phyloP scores from a whole-genome alignment of 1,140 invertebrate species.

The Drosophila pandora region DNA sequence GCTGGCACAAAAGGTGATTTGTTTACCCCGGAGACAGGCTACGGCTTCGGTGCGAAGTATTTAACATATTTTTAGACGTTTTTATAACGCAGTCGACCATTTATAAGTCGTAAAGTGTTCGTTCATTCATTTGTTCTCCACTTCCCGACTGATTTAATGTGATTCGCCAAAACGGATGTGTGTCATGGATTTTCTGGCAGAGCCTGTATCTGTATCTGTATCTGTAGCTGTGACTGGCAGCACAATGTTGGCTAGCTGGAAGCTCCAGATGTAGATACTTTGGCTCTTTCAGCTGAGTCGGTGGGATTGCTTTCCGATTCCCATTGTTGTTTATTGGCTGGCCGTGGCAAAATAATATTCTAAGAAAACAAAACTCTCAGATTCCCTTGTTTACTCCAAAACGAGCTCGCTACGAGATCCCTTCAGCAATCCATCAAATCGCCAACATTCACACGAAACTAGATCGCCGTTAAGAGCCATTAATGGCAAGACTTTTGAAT shows the following conservation, averaged over 20 bases:
- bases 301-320: constrained; percentile 26
- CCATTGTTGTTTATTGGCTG: constrained; percentile 41
- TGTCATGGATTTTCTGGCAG: constrained; percentile 34
- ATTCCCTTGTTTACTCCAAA: constrained; percentile 35
- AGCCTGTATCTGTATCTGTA: not conserved
- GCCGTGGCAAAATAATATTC: not conserved
- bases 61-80: constrained; percentile 67
- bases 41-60: constrained; percentile 17
- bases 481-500: constrained; percentile 26
- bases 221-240: not conserved
- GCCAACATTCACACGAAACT: constrained; percentile 44
- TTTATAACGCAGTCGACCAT: constrained; percentile 50
- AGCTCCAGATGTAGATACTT: constrained; percentile 4
- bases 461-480: constrained; percentile 38
- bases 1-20: constrained; percentile 33
- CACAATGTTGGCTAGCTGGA: not conserved
- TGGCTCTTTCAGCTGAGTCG: constrained; percentile 2
- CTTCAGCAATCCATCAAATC: constrained; percentile 28
- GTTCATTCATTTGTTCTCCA: not conserved
- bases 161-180: constrained; percentile 44
- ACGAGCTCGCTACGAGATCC: constrained; percentile 24
- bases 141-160: not conserved
- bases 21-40: constrained; percentile 20
- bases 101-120: constrained; percentile 59
- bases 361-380: constrained; percentile 37